These are phyloP conservation scores for Falco berigora DNA, from an alignment of 2,797 vertebrate genomes.

Conservation along the genomic window DNA sequence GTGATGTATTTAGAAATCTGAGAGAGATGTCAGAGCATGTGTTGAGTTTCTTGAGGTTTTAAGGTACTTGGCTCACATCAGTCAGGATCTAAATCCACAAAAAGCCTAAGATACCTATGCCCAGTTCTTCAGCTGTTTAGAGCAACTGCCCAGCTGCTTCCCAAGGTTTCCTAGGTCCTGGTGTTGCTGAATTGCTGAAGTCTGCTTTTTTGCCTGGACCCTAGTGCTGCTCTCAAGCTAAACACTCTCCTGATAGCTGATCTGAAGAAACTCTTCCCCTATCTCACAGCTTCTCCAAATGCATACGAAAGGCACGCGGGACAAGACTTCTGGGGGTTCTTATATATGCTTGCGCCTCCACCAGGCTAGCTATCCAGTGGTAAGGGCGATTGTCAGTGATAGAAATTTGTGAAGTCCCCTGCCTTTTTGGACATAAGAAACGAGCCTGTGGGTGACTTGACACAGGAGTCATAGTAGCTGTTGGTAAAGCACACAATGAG, in stretches of 20 bases:
- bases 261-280: not conserved
- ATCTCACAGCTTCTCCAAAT: not conserved
- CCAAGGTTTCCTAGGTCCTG: not conserved
- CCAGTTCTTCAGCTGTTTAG: not conserved
- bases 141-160: not conserved
- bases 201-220: not conserved
- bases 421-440: not conserved
- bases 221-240: not conserved
- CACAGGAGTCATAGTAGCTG: not conserved
- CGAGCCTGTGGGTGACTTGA: not conserved
- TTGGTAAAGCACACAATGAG: not conserved
- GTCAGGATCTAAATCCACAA: not conserved
- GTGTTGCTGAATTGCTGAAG: not conserved
- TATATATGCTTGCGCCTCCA: not conserved
- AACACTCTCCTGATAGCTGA: not conserved
- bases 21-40: not conserved
- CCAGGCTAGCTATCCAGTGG: not conserved
- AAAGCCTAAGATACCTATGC: not conserved
- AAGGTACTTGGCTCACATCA: not conserved
- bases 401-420: not conserved
- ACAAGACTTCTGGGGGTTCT: not conserved
- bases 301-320: not conserved
- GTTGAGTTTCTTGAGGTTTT: not conserved
- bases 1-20: not conserved
- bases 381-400: not conserved